Evolutionary conservation across 2,888 invertebrate species (phyloP), one percentile per base, ranked within the genome.

Genomic region (Trichopoda pennipes): DNA sequence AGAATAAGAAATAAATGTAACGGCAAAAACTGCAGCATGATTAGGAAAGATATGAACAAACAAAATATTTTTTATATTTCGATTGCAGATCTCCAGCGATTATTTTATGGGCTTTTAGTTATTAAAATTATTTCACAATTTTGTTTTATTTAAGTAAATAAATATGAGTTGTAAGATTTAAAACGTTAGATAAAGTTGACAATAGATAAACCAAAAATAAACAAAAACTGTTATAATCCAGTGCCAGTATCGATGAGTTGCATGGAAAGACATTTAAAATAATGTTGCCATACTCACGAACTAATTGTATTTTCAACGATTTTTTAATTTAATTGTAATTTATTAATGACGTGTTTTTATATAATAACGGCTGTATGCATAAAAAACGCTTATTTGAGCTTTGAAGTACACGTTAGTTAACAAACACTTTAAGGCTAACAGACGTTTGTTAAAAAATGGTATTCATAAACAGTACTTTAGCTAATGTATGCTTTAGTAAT

Each of bases 91-190:
- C 3, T 38, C 12, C 38, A 32, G 35, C 32, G 14, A 66, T 55
- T 47, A 79, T 61, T 51, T 60, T 53, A 28, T 16, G 17, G 51
- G 47, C n/a, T 56, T 19, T 19, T n/a, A n/a, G n/a, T n/a, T 38
- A 56, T 38, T 78, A 21, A 55, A 28, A n/a, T 38, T 32, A 56
- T 80, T 77, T 77, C 77, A 49, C 74, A 68, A 73, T 47, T 79
- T 73, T 38, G 51, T 47, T 61, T 10, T 42, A 44, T 73, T 74
- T 56, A 47, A 76, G 53, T 58, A 66, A 69, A 61, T 55, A 61
- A 70, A 56, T 80, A 42, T 42, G 42, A 61, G 55, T 42, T 49
- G 23, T 42, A 61, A 74, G 79, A 80, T 74, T 51, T 68, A 14
- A n/a, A 14, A 21, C 14, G 14, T 8, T 3, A 60, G 79, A 80